A percentile compares a stretch with the other conserved stretches of the same genome.
Conservation (phyloP, 1,140 invertebrate species). For the Ceratosolen fusciceps region DNA sequence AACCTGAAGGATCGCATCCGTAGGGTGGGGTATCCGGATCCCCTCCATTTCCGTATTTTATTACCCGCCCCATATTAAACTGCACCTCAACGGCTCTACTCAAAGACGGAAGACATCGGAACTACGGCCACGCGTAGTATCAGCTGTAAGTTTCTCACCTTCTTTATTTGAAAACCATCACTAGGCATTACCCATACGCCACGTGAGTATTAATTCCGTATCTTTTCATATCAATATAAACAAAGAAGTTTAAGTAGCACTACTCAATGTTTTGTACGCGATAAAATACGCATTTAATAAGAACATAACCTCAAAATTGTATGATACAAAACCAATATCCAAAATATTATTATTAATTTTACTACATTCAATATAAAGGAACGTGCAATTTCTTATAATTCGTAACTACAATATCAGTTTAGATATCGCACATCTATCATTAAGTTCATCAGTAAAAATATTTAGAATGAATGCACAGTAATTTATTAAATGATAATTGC, state of each 20-base stretch:
- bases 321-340: too few species aligned
- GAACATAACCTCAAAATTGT: constrained; percentile 66
- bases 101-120: constrained; percentile 48
- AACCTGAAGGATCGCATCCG: constrained; percentile 51
- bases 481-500: too few species aligned
- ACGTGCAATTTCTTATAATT: neutral
- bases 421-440: too few species aligned
- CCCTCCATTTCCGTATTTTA: constrained; percentile 44
- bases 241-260: neutral
- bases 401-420: too few species aligned
- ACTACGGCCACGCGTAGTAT: constrained; percentile 62
- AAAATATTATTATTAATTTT: too few species aligned
- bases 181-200: neutral
- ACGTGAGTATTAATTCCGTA: constrained; percentile 51
- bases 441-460: too few species aligned
- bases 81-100: constrained; percentile 24
- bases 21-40: constrained; percentile 47
- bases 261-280: neutral
- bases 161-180: neutral
- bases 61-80: constrained; percentile 45
- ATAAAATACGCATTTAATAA: neutral
- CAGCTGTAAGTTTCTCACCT: constrained; percentile 63
- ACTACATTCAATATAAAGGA: too few species aligned
- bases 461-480: too few species aligned
- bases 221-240: neutral